Evolutionary conservation across 2,797 vertebrate species (phyloP).

Genomic region (Streptopelia turtur): DNA sequence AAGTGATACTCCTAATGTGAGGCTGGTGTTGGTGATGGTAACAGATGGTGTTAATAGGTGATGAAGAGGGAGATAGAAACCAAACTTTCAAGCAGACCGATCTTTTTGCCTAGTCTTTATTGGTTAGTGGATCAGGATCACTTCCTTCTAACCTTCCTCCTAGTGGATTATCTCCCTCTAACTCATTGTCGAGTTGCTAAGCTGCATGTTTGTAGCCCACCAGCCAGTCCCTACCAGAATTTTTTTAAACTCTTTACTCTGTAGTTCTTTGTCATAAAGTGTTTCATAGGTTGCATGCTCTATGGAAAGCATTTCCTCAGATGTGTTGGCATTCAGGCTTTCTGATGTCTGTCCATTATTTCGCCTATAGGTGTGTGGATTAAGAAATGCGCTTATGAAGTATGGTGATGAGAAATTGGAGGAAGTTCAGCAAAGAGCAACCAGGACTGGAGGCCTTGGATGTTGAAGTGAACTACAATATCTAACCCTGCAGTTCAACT

Average conservation of each 20-base stretch:
- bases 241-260: background rate
- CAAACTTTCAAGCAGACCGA: background rate
- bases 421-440: background rate
- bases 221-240: background rate
- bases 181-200: background rate
- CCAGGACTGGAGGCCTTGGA: background rate
- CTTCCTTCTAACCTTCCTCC: background rate
- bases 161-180: background rate
- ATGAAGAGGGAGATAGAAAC: background rate
- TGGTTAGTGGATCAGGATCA: background rate
- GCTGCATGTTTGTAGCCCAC: background rate
- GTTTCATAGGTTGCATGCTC: background rate
- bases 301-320: background rate
- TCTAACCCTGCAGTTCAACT: background rate
- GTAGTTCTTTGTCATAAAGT: background rate
- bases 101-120: background rate
- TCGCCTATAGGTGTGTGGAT: background rate
- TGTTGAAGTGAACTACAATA: background rate
- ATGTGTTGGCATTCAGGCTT: background rate
- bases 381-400: background rate
- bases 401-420: background rate
- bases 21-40: background rate
- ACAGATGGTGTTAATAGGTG: background rate
- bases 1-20: background rate
- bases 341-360: background rate